These are phyloP conservation scores for Hephaestus fuliginosus DNA, from an alignment of 2,797 vertebrate species.

Conservation along the genomic window DNA sequence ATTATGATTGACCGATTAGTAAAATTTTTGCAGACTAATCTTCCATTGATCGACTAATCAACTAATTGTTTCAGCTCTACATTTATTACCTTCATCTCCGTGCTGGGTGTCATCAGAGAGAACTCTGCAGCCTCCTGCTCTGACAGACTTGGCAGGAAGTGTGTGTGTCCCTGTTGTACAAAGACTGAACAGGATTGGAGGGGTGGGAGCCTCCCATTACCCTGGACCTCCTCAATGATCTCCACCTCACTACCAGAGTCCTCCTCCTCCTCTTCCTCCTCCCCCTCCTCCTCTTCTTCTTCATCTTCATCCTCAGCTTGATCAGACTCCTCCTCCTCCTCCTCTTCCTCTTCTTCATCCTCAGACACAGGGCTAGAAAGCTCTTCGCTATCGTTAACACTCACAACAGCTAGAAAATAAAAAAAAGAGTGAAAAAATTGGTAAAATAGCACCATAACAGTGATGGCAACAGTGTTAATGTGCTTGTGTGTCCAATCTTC, in stretches of 20 bases:
- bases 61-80: not conserved
- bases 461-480: not conserved
- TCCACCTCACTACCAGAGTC: slow-evolving; percentile 86
- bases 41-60: not conserved
- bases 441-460: not conserved
- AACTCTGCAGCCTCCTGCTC: slow-evolving; percentile 79
- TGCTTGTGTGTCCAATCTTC: slow-evolving; percentile 9
- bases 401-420: slow-evolving; percentile 85
- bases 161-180: slow-evolving; percentile 65
- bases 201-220: slow-evolving; percentile 77
- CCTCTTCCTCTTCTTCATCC: slow-evolving; percentile 58
- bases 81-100: slow-evolving; percentile 76
- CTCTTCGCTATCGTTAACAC: slow-evolving; percentile 86
- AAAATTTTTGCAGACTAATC: not conserved
- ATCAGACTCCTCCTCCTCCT: slow-evolving; percentile 65
- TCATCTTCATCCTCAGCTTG: slow-evolving; percentile 34
- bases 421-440: slow-evolving; percentile 7
- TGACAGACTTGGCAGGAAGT: slow-evolving; percentile 70
- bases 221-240: slow-evolving; percentile 85
- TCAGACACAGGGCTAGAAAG: slow-evolving; percentile 82
- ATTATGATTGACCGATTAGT: too few relatives aligned
- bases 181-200: slow-evolving; percentile 68
- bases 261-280: slow-evolving; percentile 76
- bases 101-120: slow-evolving; percentile 70
- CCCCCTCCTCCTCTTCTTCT: slow-evolving; percentile 42